Base-by-base conservation (phyloP, 1,140 invertebrate species). In the Cydia strobilella region DNA sequence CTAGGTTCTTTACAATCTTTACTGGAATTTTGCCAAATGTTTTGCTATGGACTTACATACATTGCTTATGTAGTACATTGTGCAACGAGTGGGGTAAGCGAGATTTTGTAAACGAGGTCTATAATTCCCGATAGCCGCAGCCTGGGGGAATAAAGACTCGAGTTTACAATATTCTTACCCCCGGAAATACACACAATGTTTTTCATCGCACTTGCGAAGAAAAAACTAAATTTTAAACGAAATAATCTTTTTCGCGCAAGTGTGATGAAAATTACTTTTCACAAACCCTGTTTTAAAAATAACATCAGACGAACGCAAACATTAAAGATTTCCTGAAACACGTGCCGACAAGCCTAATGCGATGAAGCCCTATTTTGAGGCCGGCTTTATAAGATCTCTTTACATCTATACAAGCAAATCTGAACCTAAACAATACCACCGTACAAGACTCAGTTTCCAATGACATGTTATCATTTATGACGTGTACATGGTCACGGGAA, bases 351-450 rank as follows among this genome's bases (percentile, higher is more conserved):
- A 23, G 54, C n/a, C 42, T 86, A 86, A 86, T 86, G 83, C 80
- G 85, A 86, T 86, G 85, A 86, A 84, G 78, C 81, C 85, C 62
- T 76, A 80, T 54, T 81, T 72, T 77, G 77, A 84, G 82, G 83
- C 74, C 82, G 71, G 75, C 75, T 72, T 74, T 74, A 48, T 20
- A 77, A 45, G 74, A 78, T 80, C 75, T 76, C 23, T 80, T 78
- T 79, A 78, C 27, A 66, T 51, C 66, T 2, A 3, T 35, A 20
- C 35, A 77, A 15, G 10, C 75, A 35, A 76, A 76, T 48, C 45
- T 9, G 25, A 31, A 74, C 74, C 27, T 48, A 74, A 25, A 15
- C 2, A 13, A 3, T 13, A 15, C 4, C n/a, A 15, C 4, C n/a
- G 39, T 39, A 69, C 31, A 39, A 69, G 54, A 23, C 7, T 9